These are phyloP conservation scores for Nomada flava DNA, from an alignment of 2,888 invertebrate genomes.

Conservation along the genomic window DNA sequence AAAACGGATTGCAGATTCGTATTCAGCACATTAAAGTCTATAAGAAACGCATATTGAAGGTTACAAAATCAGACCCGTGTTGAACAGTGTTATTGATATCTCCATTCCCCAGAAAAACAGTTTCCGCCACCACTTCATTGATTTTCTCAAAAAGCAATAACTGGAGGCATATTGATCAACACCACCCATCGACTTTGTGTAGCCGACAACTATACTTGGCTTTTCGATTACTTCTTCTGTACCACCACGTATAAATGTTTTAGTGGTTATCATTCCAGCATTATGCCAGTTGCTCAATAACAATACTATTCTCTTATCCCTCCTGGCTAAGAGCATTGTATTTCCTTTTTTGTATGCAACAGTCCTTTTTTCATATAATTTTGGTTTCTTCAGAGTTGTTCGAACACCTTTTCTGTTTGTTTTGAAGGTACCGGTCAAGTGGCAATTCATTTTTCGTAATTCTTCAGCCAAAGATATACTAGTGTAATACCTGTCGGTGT, in stretches of 20 bases:
- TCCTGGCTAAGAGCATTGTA: conserved; percentile 44
- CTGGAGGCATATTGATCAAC: too few species aligned
- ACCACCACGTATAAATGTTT: conserved; percentile 27
- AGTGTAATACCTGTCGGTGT: conserved; percentile 64
- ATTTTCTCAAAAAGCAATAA: too few species aligned
- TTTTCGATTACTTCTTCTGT: conserved; percentile 29
- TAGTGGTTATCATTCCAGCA: conserved; percentile 48
- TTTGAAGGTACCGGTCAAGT: conserved; percentile 62
- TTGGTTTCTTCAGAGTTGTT: conserved; percentile 44
- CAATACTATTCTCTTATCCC: conserved; percentile 57
- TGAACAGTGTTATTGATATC: conserved; percentile 46
- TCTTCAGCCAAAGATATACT: conserved; percentile 48
- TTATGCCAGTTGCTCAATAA: conserved; percentile 48
- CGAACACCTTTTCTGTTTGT: conserved; percentile 65
- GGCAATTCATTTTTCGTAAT: conserved; percentile 60
- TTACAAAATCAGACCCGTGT: too few species aligned
- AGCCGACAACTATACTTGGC: conserved; percentile 11
- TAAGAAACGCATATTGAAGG: too few species aligned
- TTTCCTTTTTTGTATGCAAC: conserved; percentile 44
- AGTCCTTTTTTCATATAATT: conserved; percentile 36
- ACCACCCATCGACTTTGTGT: too few species aligned
- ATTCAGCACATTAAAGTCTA: too few species aligned
- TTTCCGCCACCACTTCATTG: too few species aligned
- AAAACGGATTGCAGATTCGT: too few species aligned
- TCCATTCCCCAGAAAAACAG: conserved; percentile 59